A percentile compares a stretch with the other conserved stretches of the same genome.
Conservation (phyloP, 1,140 invertebrate genomes). For the Platorchestia sp. region DNA sequence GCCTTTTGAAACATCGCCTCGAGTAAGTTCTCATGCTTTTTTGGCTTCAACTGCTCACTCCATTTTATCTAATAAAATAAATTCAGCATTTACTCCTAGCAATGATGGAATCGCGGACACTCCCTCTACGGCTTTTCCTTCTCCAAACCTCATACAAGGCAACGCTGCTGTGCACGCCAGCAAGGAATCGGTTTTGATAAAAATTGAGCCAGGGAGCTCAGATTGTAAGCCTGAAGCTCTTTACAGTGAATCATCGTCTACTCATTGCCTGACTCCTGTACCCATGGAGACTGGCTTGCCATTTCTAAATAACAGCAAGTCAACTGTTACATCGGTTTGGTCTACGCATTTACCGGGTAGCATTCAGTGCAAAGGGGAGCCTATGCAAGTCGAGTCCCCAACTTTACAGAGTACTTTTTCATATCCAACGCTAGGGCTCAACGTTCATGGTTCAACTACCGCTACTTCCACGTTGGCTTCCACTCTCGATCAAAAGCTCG, state of each 20-base stretch:
- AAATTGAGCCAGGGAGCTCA: neutral
- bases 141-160: neutral
- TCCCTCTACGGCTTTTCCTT: neutral
- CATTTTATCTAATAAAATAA: neutral
- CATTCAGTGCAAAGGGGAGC: constrained; percentile 1
- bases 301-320: neutral
- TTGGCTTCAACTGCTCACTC: neutral
- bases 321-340: constrained; percentile 28
- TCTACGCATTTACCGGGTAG: neutral
- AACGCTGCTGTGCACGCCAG: neutral
- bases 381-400: constrained; percentile 24
- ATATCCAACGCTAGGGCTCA: constrained; percentile 9
- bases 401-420: neutral
- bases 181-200: neutral
- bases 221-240: neutral
- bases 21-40: neutral
- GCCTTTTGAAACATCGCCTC: constrained; percentile 13
- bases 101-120: neutral
- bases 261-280: neutral
- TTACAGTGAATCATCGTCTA: neutral
- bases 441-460: neutral
- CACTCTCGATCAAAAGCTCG: neutral
- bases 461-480: neutral
- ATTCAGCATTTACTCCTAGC: neutral
- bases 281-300: neutral